Conservation (phyloP, 1,140 invertebrate species). For the Choristoneura fumiferana region DNA sequence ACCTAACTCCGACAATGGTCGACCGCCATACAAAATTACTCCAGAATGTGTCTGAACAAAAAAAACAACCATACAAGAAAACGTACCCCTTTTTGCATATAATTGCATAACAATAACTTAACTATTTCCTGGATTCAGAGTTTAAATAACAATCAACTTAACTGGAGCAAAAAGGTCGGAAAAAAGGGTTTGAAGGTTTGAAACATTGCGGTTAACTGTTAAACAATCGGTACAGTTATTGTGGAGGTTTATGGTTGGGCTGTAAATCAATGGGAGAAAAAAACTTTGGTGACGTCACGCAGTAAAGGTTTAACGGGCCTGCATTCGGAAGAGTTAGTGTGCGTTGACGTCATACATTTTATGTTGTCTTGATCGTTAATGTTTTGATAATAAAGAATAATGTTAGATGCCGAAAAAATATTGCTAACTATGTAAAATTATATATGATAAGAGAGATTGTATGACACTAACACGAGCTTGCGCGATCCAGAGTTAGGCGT, state of each 20-base stretch:
- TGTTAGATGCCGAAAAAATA: no score
- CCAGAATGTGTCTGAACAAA: constrained; percentile 29
- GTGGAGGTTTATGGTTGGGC: constrained; percentile 62
- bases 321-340: constrained; percentile 59
- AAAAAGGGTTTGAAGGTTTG: constrained; percentile 56
- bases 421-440: no score
- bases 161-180: constrained; percentile 73
- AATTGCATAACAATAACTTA: constrained; percentile 63
- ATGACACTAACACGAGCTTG: no score
- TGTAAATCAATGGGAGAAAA: constrained; percentile 73
- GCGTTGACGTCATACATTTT: constrained; percentile 16
- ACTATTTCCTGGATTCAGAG: constrained; percentile 50
- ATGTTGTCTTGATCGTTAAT: no score
- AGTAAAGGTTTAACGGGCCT: constrained; percentile 72
- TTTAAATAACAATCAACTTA: constrained; percentile 44
- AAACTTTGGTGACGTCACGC: constrained; percentile 61
- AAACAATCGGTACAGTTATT: constrained; percentile 76
- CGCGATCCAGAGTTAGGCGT: no score
- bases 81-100: constrained; percentile 73
- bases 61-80: constrained; percentile 15
- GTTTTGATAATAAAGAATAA: no score
- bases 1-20: constrained; percentile 19
- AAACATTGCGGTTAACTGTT: constrained; percentile 74
- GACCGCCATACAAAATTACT: constrained; percentile 26
- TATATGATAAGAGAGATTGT: no score